Conservation (phyloP, 2,113 vertebrate species). For the Pimephales promelas region DNA sequence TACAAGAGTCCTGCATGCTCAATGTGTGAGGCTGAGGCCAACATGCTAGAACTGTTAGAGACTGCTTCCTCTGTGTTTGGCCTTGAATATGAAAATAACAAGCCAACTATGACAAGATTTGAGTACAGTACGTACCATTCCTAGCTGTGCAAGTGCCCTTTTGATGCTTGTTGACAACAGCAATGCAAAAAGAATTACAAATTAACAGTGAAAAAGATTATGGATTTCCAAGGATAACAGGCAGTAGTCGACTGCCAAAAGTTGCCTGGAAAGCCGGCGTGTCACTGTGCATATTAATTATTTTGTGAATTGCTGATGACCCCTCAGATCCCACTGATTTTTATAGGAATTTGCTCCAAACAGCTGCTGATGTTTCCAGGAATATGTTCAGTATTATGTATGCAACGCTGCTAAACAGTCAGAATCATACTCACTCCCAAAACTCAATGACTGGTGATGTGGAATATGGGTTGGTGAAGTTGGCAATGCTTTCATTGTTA, state of each 20-base stretch:
- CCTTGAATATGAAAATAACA: slow-evolving; percentile 68
- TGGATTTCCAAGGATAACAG: slow-evolving; percentile 46
- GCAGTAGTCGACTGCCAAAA: slow-evolving; percentile 43
- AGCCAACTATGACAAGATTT: slow-evolving; percentile 68
- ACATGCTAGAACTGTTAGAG: slow-evolving; percentile 27
- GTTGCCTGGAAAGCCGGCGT: slow-evolving; percentile 37
- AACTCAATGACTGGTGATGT: slow-evolving; percentile 98
- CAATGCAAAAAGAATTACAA: slow-evolving; percentile 75
- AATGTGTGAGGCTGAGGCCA: slow-evolving; percentile 18
- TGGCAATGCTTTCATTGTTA: slow-evolving; percentile 89
- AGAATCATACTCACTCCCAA: slow-evolving; percentile 92
- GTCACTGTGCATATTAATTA: slow-evolving; percentile 41
- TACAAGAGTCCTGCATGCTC: not conserved
- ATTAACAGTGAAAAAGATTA: slow-evolving; percentile 68
- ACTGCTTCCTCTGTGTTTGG: slow-evolving; percentile 49
- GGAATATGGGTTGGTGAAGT: slow-evolving; percentile 88
- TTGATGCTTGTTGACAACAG: slow-evolving; percentile 70
- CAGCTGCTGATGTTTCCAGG: not conserved
- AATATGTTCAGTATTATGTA: not conserved
- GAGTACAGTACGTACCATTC: slow-evolving; percentile 74
- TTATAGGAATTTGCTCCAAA: not conserved
- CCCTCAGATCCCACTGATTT: not conserved
- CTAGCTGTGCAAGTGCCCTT: slow-evolving; percentile 74
- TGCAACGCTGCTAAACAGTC: not conserved
- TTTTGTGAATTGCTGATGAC: slow-evolving; percentile 29